Evolutionary conservation across 2,797 vertebrate species (phyloP).

Genomic region (Eulemur mongoz): DNA sequence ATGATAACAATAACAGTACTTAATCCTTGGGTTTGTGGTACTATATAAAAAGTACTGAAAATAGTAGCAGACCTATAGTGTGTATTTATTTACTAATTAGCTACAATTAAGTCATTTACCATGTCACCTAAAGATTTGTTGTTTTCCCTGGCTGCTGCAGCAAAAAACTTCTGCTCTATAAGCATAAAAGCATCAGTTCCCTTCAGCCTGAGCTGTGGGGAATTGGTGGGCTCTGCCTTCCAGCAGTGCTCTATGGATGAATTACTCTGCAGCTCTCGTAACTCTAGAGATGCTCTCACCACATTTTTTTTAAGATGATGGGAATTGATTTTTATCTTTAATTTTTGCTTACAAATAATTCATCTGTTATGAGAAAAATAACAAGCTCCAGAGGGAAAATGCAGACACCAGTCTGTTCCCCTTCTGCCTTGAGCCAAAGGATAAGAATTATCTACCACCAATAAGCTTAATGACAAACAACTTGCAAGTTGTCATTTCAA

Average conservation of each 20-base stretch:
- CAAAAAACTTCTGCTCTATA: not conserved
- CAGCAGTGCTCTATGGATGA: not conserved
- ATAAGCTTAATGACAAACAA: constrained; percentile 45
- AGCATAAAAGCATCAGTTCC: not conserved
- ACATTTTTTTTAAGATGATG: constrained; percentile 59
- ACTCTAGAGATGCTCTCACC: constrained; percentile 49
- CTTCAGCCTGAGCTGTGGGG: not conserved
- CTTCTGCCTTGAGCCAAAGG: constrained; percentile 45
- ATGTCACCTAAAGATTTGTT: not conserved
- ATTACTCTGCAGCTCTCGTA: not conserved
- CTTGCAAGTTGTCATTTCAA: constrained; percentile 18
- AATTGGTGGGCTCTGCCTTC: not conserved
- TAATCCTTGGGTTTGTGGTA: not conserved
- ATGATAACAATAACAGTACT: not conserved
- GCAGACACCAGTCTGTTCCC: constrained; percentile 30
- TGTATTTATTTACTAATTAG: not conserved
- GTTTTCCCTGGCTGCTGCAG: not conserved
- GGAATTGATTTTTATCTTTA: constrained; percentile 75
- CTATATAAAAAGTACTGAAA: not conserved
- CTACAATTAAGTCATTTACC: not conserved
- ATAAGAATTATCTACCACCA: constrained; percentile 29
- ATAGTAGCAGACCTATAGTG: not conserved
- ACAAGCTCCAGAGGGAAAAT: constrained; percentile 64
- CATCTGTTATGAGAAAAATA: constrained; percentile 73
- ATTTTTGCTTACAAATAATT: constrained; percentile 78